Conservation (phyloP, 2,797 vertebrate species). For the Gambelia wislizenii region DNA sequence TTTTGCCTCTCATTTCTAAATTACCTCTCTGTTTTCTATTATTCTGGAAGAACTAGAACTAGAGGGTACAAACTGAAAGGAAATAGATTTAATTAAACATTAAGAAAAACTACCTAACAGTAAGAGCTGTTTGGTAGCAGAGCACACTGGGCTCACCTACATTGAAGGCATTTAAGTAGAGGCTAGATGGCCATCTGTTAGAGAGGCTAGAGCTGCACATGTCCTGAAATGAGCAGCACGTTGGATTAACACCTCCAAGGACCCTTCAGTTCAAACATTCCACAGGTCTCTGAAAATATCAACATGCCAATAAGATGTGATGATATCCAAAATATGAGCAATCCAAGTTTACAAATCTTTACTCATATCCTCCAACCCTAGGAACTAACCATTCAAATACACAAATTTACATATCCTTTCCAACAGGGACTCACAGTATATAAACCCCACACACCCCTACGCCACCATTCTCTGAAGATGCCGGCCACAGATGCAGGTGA, state of each 20-base stretch:
- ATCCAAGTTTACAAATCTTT: not conserved
- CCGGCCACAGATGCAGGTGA: too few relatives aligned
- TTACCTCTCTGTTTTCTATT: not conserved
- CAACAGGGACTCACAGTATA: too few relatives aligned
- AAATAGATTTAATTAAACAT: not conserved
- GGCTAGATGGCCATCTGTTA: not conserved
- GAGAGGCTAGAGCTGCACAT: too few relatives aligned
- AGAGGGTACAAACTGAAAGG: not conserved
- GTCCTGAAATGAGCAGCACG: not conserved
- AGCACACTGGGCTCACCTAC: not conserved
- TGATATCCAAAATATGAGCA: not conserved
- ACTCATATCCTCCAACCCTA: too few relatives aligned
- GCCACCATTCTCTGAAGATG: too few relatives aligned
- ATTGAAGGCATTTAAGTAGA: not conserved
- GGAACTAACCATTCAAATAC: too few relatives aligned
- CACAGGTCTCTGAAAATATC: not conserved
- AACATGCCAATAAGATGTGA: not conserved
- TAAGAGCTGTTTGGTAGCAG: not conserved
- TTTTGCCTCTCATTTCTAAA: not conserved
- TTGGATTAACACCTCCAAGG: not conserved
- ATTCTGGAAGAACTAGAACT: not conserved
- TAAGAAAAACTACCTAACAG: not conserved
- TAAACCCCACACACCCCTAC: too few relatives aligned
- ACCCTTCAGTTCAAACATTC: not conserved
- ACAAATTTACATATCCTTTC: too few relatives aligned